Evolutionary conservation across 2,113 vertebrate species (phyloP).

Genomic region (Abramis brama): DNA sequence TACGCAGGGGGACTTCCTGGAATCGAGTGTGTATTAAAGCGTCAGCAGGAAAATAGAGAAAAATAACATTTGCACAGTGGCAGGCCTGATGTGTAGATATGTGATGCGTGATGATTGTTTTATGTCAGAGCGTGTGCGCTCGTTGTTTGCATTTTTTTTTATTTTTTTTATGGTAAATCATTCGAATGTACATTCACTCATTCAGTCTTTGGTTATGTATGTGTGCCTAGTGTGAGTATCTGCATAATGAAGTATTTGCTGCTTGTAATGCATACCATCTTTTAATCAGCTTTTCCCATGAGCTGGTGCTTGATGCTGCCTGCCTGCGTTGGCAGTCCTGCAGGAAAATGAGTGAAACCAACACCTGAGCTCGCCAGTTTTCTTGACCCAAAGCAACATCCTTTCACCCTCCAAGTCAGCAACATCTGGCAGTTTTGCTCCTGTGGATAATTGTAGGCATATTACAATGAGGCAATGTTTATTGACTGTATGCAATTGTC

Average conservation of each 20-base stretch:
- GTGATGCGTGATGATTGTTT: not conserved
- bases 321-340: not conserved
- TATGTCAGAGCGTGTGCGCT: not conserved
- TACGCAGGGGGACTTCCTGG: not conserved
- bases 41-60: not conserved
- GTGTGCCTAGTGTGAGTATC: not conserved
- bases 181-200: not conserved
- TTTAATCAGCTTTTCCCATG: constrained; percentile 33
- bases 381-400: too few species aligned
- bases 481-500: too few species aligned
- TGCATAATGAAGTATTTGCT: constrained; percentile 21
- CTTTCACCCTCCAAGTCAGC: too few species aligned
- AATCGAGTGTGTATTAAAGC: not conserved
- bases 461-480: too few species aligned
- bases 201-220: not conserved
- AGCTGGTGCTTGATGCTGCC: not conserved
- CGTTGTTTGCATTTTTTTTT: not conserved
- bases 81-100: not conserved
- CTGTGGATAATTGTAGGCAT: too few species aligned
- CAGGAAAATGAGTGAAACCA: constrained; percentile 38
- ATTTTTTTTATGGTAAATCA: not conserved
- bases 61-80: constrained; percentile 11
- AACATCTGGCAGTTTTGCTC: too few species aligned
- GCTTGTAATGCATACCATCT: constrained; percentile 20
- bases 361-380: too few species aligned